These are phyloP conservation scores for Dioctria linearis DNA, from an alignment of 2,888 invertebrate genomes.

Conservation along the genomic window DNA sequence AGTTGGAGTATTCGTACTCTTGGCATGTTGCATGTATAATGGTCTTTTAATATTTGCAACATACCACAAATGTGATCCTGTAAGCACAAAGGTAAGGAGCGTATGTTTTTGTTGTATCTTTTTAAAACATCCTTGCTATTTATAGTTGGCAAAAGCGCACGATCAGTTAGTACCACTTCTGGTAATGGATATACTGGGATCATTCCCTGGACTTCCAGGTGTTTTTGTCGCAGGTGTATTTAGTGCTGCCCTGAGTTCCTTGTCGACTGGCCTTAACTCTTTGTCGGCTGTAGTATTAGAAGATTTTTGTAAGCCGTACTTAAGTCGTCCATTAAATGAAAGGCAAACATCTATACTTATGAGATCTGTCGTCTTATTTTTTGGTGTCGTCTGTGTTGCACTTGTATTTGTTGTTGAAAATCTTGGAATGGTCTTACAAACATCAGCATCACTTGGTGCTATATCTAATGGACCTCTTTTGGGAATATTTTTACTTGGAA, in stretches of 20 bases:
- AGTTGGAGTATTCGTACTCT: slow-evolving; percentile 75
- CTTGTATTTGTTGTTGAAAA: slow-evolving; percentile 80
- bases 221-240: slow-evolving; percentile 92
- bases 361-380: slow-evolving; percentile 78
- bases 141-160: slow-evolving; percentile 80
- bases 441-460: slow-evolving; percentile 77
- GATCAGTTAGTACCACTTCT: slow-evolving; percentile 88
- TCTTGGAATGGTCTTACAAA: slow-evolving; percentile 79
- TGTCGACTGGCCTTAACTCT: slow-evolving; percentile 86
- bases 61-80: slow-evolving; percentile 83
- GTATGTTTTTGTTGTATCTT: background rate
- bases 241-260: slow-evolving; percentile 88
- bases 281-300: slow-evolving; percentile 86
- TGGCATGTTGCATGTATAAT: slow-evolving; percentile 79
- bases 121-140: background rate
- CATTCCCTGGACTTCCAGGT: slow-evolving; percentile 86
- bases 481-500: slow-evolving; percentile 80
- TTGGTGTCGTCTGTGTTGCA: slow-evolving; percentile 78
- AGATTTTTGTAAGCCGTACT: slow-evolving; percentile 82
- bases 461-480: slow-evolving; percentile 80
- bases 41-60: slow-evolving; percentile 82
- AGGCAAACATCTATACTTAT: slow-evolving; percentile 75
- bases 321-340: slow-evolving; percentile 73
- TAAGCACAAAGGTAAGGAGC: slow-evolving; percentile 81
- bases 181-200: slow-evolving; percentile 87